Percentiles rank a stretch among this genome's conserved stretches.
Evolutionary conservation across 2,797 vertebrate genomes (phyloP).

Genomic region (Masticophis lateralis): DNA sequence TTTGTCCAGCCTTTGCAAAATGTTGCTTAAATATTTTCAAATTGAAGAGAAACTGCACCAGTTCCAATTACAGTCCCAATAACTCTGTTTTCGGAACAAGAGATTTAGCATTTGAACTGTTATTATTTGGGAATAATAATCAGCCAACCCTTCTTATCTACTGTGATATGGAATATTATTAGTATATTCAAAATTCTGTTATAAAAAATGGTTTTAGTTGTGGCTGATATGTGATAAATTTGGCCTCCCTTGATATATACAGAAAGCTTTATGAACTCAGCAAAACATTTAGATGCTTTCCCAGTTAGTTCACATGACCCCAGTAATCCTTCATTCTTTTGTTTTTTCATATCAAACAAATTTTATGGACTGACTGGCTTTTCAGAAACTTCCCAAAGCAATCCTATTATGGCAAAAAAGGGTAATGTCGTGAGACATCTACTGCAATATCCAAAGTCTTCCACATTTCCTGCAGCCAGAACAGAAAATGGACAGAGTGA

Average conservation of each 20-base stretch:
- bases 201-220: neutral
- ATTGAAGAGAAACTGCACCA: constrained; percentile 15
- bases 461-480: neutral
- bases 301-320: neutral
- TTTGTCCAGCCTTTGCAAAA: constrained; percentile 49
- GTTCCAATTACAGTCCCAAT: constrained; percentile 36
- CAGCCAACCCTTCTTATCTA: neutral
- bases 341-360: neutral
- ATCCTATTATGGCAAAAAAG: neutral
- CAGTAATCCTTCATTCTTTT: neutral
- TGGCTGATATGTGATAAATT: neutral
- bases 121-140: neutral
- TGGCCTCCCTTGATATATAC: neutral
- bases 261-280: neutral
- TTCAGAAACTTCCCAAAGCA: neutral
- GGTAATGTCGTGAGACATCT: no score
- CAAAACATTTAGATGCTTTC: neutral
- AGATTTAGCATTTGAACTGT: constrained; percentile 25
- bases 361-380: neutral
- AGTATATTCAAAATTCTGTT: neutral
- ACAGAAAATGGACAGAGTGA: neutral
- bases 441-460: neutral
- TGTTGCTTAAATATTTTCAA: constrained; percentile 20
- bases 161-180: neutral
- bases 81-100: neutral